phyloP scores from a whole-genome alignment of 2,888 invertebrate species.

The Piscicola geometra region DNA sequence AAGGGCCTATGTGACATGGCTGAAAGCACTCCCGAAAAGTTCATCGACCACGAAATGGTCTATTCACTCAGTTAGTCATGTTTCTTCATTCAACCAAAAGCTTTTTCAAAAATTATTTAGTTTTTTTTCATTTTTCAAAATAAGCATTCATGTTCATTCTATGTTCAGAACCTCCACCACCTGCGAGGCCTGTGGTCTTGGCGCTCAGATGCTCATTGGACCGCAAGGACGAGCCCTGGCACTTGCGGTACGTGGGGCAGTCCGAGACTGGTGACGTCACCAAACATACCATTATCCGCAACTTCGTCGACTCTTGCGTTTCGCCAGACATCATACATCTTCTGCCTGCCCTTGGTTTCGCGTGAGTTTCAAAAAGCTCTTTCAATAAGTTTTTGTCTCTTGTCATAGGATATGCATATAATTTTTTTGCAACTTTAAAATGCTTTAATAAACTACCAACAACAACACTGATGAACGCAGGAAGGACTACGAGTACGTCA shows the following conservation, averaged over 20 bases:
- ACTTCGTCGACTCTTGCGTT: conserved; percentile 85
- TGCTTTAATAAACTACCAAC: not conserved
- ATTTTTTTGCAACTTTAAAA: not conserved
- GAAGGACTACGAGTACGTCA: conserved; percentile 87
- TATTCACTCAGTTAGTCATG: conserved; percentile 54
- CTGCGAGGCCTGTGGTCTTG: conserved; percentile 34
- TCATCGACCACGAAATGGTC: conserved; percentile 85
- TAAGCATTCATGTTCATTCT: too few species aligned
- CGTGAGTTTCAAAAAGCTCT: conserved; percentile 45
- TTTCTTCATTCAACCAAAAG: conserved; percentile 4
- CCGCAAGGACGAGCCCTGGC: conserved; percentile 76
- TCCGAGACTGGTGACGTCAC: conserved; percentile 78
- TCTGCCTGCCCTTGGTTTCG: conserved; percentile 76
- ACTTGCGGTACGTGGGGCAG: conserved; percentile 84
- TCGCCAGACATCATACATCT: conserved; percentile 84
- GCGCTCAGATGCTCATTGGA: conserved; percentile 78
- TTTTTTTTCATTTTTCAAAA: not conserved
- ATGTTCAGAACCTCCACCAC: conserved; percentile 35
- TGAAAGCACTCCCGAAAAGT: conserved; percentile 79
- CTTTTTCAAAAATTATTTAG: not conserved
- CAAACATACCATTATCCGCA: conserved; percentile 81
- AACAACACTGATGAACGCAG: too few species aligned
- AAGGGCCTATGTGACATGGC: conserved; percentile 78
- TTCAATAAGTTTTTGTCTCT: too few species aligned
- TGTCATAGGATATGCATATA: not conserved